Conservation (phyloP, 2,113 vertebrate genomes). For the Pyrgilauda ruficollis region DNA sequence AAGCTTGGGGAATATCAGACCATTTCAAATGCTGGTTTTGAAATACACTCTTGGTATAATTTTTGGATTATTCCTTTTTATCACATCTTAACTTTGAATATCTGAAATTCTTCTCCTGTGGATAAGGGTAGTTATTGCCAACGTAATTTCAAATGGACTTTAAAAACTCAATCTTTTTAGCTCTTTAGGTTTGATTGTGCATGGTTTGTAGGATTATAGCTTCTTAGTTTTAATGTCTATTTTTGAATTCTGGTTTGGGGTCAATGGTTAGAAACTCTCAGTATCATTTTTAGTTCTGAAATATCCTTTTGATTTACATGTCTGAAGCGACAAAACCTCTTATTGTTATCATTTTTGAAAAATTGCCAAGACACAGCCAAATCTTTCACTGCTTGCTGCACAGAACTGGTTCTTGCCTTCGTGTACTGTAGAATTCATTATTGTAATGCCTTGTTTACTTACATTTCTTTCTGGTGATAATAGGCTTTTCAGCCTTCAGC, state of each 20-base stretch:
- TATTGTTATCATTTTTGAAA: slow-evolving; percentile 53
- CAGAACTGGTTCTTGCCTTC: slow-evolving; percentile 50
- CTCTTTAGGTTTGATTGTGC: slow-evolving; percentile 35
- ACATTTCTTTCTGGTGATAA: slow-evolving; percentile 60
- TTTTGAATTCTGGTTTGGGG: slow-evolving; percentile 44
- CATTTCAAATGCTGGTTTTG: neutral
- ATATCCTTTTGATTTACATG: slow-evolving; percentile 60
- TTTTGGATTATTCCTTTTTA: slow-evolving; percentile 50
- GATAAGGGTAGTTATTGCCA: neutral
- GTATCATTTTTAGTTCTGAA: slow-evolving; percentile 45
- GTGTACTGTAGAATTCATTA: slow-evolving; percentile 57
- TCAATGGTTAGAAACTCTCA: slow-evolving; percentile 29
- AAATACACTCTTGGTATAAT: neutral
- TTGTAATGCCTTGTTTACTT: slow-evolving; percentile 68
- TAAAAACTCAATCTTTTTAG: slow-evolving; percentile 41
- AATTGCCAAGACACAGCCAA: slow-evolving; percentile 45
- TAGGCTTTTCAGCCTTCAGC: slow-evolving; percentile 56
- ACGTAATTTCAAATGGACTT: slow-evolving; percentile 50
- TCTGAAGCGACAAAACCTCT: slow-evolving; percentile 53
- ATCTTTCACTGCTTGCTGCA: slow-evolving; percentile 47
- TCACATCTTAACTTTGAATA: slow-evolving; percentile 40
- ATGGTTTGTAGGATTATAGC: slow-evolving; percentile 49
- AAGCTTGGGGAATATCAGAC: neutral
- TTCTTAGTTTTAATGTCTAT: slow-evolving; percentile 47
- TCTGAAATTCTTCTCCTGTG: neutral